Percentiles rank a stretch among this genome's conserved stretches.
Conservation (phyloP, 2,888 invertebrate genomes). For the Leptarthrus brevirostris region DNA sequence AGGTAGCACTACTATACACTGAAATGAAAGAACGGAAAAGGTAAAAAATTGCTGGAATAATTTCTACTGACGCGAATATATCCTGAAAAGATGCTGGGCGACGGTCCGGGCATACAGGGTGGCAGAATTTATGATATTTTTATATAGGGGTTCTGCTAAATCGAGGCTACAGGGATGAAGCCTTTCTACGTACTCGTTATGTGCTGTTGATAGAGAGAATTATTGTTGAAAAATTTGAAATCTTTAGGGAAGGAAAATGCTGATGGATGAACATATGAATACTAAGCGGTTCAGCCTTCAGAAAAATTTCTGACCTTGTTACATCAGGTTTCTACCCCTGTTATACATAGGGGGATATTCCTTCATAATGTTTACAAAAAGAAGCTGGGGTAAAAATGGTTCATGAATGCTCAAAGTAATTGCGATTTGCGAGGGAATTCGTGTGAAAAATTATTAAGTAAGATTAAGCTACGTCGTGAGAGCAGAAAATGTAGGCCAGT, state of each 20-base stretch:
- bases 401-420: slow-evolving; percentile 38
- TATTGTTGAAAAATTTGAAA: not conserved
- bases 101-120: not conserved
- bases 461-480: too few relatives aligned
- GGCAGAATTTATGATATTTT: slow-evolving; percentile 19
- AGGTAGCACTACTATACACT: not conserved
- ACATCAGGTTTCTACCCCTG: too few relatives aligned
- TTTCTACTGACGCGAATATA: slow-evolving; percentile 34
- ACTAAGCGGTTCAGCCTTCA: not conserved
- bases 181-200: not conserved
- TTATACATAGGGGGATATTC: not conserved
- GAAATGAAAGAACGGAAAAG: not conserved
- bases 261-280: not conserved
- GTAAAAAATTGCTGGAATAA: not conserved
- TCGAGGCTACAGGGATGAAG: not conserved
- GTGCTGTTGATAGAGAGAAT: not conserved
- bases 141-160: slow-evolving; percentile 11
- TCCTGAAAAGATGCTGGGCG: not conserved
- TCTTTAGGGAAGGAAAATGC: not conserved
- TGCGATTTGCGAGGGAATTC: slow-evolving; percentile 22
- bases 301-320: not conserved
- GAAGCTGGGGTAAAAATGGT: slow-evolving; percentile 9
- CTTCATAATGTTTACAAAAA: not conserved
- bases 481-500: too few relatives aligned
- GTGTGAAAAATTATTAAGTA: slow-evolving; percentile 24